Evolutionary conservation across 1,140 invertebrate genomes (phyloP).

Genomic region (Drosophila bifasciata): DNA sequence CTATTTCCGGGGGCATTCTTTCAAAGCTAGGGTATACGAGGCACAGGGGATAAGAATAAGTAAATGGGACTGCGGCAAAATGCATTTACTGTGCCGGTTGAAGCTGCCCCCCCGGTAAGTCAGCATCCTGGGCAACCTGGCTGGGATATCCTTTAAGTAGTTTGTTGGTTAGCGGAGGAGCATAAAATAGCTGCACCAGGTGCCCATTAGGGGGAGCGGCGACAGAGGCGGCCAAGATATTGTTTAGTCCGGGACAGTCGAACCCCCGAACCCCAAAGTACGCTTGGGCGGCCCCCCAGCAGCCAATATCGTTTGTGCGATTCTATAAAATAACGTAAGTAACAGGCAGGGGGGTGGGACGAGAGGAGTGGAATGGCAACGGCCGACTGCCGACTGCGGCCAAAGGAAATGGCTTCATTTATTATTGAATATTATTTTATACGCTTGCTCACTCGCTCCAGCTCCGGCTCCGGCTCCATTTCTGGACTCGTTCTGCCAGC

Average conservation of each 20-base stretch:
- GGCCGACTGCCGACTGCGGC: slow-evolving; percentile 12
- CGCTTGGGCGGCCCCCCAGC: slow-evolving; percentile 12
- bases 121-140: slow-evolving; percentile 7
- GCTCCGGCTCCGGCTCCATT: slow-evolving; percentile 21
- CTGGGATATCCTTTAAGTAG: slow-evolving; percentile 70
- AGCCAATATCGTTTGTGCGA: slow-evolving; percentile 65
- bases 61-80: slow-evolving; percentile 17
- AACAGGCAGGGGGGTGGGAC: slow-evolving; percentile 18
- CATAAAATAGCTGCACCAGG: slow-evolving; percentile 80
- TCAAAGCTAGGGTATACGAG: background rate
- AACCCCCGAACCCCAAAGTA: slow-evolving; percentile 19
- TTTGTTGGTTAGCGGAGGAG: slow-evolving; percentile 74
- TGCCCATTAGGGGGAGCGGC: slow-evolving; percentile 71
- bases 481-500: slow-evolving; percentile 39
- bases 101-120: slow-evolving; percentile 10
- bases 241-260: slow-evolving; percentile 60
- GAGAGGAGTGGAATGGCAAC: background rate
- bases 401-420: slow-evolving; percentile 79
- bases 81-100: slow-evolving; percentile 51
- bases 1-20: background rate
- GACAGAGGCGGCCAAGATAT: slow-evolving; percentile 54
- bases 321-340: slow-evolving; percentile 66
- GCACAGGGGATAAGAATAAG: no score
- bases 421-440: slow-evolving; percentile 83
- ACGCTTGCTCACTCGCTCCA: slow-evolving; percentile 58